phyloP scores from a whole-genome alignment of 2,888 invertebrate genomes.

The Lathronympha strigana region DNA sequence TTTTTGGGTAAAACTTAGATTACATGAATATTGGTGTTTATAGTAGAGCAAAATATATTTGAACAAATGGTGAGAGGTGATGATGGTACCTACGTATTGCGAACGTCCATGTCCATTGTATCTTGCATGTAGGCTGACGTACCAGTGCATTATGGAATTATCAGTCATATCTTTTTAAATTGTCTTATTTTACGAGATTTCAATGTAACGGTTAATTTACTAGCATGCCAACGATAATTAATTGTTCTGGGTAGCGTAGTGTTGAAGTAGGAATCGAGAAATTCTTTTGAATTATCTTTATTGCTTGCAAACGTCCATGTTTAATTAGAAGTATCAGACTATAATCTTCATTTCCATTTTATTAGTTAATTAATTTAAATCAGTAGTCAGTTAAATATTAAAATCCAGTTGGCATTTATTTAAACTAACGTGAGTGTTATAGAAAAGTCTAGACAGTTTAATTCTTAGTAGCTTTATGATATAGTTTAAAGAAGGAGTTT shows the following conservation, averaged over 20 bases:
- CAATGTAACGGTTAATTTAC: conserved; percentile 46
- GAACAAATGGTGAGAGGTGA: conserved; percentile 58
- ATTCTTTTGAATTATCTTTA: conserved; percentile 35
- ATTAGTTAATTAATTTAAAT: conserved; percentile 20
- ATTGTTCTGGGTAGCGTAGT: conserved; percentile 58
- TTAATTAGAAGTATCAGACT: conserved; percentile 30
- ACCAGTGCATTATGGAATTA: conserved; percentile 63
- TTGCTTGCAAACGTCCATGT: conserved; percentile 39
- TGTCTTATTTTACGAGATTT: conserved; percentile 48
- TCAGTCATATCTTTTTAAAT: conserved; percentile 45
- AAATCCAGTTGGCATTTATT: conserved; percentile 5
- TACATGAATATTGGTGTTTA: conserved; percentile 36
- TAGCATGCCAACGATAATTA: conserved; percentile 58
- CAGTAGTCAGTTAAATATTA: neutral
- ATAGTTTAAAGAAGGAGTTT: conserved; percentile 23
- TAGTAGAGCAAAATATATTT: conserved; percentile 60
- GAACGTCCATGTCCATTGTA: conserved; percentile 63
- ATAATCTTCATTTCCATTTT: conserved; percentile 15
- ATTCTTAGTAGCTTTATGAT: conserved; percentile 25
- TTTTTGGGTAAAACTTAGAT: conserved; percentile 51
- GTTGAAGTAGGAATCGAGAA: conserved; percentile 42
- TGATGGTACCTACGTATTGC: conserved; percentile 52
- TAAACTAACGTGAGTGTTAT: conserved; percentile 4
- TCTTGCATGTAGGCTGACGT: conserved; percentile 76
- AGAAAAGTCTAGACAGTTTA: conserved; percentile 8